Base-by-base conservation (phyloP, 2,888 invertebrate species). In the Sthenelais limicola region DNA sequence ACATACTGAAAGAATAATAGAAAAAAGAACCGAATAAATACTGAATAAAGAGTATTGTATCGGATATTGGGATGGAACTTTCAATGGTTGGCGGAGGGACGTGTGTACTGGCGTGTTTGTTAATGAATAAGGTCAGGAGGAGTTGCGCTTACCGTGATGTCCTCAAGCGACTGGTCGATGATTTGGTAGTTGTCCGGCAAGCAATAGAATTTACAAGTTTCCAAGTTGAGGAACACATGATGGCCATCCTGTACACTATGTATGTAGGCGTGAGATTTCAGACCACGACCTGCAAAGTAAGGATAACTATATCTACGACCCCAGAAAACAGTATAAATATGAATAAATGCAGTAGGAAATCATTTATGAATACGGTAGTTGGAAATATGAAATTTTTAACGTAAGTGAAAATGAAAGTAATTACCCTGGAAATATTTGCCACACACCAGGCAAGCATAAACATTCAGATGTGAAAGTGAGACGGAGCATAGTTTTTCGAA, bases 151-250 rank as follows among this genome's bases (percentile, higher is more conserved):
- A 90, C 90, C 80, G 89, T 98, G 73, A 99, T 99, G 84, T 99
- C 99, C 88, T 98, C 98, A 77, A 99, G 88, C 0, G 98, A 98
- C 87, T 91, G 91, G 93, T 96, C 97, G 81, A 98, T 95, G 81
- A 99, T 96, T 91, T 99, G 97, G 90, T 99, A 99, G 88, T 99
- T 99, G 86, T 99, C 99, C 0, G 99, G 99, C 75, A 99, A 90
- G 86, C 99, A 99, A 88, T 99, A 99, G 89, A 99, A 99, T 85
- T 96, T 95, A 75, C 99, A 90, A 0, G 98, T 98, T 81, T 95
- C 95, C 68, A 99, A 90, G 90, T 99, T 99, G 15, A 99, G 90
- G 85, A 95, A 99, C 0, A 99, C 98, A 90, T 98, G 98, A 89
- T 99, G 99, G 73, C 95, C 93, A 82, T 97, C 97, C 51, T 96